Conservation (phyloP, 2,888 invertebrate species). For the Seira musarum region DNA sequence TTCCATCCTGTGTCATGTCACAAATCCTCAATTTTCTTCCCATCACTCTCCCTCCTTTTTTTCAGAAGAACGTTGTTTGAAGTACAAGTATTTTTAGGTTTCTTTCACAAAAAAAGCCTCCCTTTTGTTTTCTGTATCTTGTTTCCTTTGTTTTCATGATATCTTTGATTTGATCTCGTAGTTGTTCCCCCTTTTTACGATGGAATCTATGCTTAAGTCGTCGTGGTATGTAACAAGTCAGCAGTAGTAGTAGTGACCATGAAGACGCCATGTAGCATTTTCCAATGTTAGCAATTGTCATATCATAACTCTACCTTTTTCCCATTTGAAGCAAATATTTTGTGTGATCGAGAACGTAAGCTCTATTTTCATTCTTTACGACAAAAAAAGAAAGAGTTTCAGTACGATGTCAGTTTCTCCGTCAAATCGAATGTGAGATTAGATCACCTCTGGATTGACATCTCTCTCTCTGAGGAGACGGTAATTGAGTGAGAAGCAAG, state of each 20-base stretch:
- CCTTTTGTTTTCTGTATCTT: background rate
- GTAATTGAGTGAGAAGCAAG: background rate
- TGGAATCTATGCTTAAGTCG: too few relatives aligned
- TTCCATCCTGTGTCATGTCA: background rate
- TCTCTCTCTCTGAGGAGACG: background rate
- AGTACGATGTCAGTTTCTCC: background rate
- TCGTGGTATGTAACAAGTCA: too few relatives aligned
- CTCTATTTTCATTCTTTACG: background rate
- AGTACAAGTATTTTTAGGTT: background rate
- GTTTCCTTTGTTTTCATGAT: constrained; percentile 15
- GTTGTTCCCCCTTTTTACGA: too few relatives aligned
- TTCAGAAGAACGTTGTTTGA: background rate
- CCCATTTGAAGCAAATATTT: background rate
- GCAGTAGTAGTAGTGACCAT: too few relatives aligned
- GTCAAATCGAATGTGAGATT: background rate
- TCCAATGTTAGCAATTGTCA: too few relatives aligned
- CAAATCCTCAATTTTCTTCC: constrained; percentile 51
- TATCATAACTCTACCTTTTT: background rate
- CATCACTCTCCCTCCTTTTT: background rate
- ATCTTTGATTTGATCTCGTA: constrained; percentile 22
- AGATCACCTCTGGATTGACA: background rate
- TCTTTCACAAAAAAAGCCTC: background rate
- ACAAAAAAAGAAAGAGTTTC: too few relatives aligned
- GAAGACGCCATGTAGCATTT: too few relatives aligned
- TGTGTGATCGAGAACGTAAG: background rate